Conservation (phyloP, 2,888 invertebrate genomes). For the Drosophila macrospina region DNA sequence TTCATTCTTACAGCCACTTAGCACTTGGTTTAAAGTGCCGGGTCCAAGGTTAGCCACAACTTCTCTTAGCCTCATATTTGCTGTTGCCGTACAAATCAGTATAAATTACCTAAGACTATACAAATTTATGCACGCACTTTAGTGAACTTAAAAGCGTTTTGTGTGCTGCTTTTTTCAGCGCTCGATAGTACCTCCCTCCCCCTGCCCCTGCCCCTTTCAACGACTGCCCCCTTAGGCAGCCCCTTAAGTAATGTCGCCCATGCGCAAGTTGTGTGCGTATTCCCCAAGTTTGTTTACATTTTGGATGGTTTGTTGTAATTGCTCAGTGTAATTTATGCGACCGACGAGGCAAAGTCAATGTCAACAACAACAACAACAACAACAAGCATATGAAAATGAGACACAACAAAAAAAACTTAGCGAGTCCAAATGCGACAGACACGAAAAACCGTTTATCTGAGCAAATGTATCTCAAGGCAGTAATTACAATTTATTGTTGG, state of each 20-base stretch:
- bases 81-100: slow-evolving; percentile 41
- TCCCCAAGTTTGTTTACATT: slow-evolving; percentile 60
- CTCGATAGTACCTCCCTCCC: too few relatives aligned
- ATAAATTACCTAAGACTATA: slow-evolving; percentile 47
- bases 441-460: slow-evolving; percentile 57
- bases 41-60: slow-evolving; percentile 13
- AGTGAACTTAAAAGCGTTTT: slow-evolving; percentile 68
- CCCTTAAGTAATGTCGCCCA: slow-evolving; percentile 17
- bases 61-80: neutral
- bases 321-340: slow-evolving; percentile 76
- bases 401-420: slow-evolving; percentile 29
- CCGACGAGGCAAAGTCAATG: slow-evolving; percentile 74
- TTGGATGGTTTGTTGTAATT: slow-evolving; percentile 63
- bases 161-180: slow-evolving; percentile 32
- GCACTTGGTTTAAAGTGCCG: neutral
- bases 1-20: neutral
- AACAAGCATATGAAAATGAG: slow-evolving; percentile 42
- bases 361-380: slow-evolving; percentile 42
- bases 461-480: slow-evolving; percentile 78
- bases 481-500: slow-evolving; percentile 80
- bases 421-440: slow-evolving; percentile 47
- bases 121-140: slow-evolving; percentile 62
- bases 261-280: slow-evolving; percentile 51
- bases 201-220: neutral
- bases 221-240: too few relatives aligned